Percentiles rank a stretch among this genome's conserved stretches.
Conservation (phyloP, 2,113 vertebrate species). For the Theristicus caerulescens region DNA sequence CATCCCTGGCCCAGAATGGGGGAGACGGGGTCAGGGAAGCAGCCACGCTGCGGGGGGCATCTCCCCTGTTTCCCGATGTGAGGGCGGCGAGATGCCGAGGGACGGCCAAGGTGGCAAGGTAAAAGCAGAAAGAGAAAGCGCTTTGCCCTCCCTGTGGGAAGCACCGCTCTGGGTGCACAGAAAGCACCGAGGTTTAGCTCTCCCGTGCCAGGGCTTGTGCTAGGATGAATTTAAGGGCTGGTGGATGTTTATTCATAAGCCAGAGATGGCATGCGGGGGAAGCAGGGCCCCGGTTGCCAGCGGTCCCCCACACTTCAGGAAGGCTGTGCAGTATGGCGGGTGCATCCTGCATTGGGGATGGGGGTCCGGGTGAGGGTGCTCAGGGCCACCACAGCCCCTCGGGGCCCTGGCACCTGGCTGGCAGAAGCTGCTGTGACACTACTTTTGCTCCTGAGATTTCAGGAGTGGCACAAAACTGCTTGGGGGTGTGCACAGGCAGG, state of each 20-base stretch:
- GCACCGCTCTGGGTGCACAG: rapidly evolving
- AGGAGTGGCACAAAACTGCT: rapidly evolving
- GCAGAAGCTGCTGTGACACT: not conserved
- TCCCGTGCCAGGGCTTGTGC: not conserved
- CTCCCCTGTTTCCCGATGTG: rapidly evolving
- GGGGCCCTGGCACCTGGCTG: rapidly evolving
- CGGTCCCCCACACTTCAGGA: not conserved
- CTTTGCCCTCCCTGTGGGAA: not conserved
- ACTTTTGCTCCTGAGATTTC: not conserved
- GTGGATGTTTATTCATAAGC: not conserved
- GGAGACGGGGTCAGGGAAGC: rapidly evolving
- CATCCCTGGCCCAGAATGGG: not conserved
- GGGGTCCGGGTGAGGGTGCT: rapidly evolving
- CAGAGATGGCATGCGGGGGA: rapidly evolving
- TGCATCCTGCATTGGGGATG: rapidly evolving
- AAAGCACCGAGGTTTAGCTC: not conserved
- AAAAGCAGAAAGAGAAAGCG: rapidly evolving
- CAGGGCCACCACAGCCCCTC: too few relatives aligned
- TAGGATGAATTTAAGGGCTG: too few relatives aligned
- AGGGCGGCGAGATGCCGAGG: not conserved
- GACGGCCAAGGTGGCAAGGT: rapidly evolving
- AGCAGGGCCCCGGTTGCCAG: not conserved
- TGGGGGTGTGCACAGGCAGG: not conserved
- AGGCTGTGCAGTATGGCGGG: rapidly evolving
- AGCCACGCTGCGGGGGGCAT: rapidly evolving